These are phyloP conservation scores for Cromileptes altivelis DNA, from an alignment of 2,113 vertebrate species.

Conservation along the genomic window DNA sequence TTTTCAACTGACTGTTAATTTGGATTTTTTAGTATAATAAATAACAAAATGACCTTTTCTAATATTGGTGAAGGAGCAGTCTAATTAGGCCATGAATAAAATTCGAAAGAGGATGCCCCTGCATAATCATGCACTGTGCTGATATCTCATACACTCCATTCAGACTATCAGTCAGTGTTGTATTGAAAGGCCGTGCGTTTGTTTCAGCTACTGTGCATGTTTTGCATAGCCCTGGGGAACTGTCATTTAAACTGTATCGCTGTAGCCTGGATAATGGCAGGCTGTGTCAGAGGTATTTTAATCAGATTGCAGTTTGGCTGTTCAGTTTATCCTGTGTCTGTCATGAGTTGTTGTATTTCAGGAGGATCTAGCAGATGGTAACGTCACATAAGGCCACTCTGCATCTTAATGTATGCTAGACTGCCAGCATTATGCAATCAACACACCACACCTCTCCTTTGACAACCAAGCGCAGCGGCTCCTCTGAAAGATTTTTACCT, in stretches of 20 bases:
- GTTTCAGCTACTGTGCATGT: neutral
- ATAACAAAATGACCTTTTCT: neutral
- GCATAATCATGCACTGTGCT: neutral
- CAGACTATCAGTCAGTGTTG: neutral
- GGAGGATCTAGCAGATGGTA: neutral
- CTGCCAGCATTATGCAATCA: constrained; percentile 11
- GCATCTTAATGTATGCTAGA: constrained; percentile 1
- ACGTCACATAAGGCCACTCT: neutral
- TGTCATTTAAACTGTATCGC: neutral
- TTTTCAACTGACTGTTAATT: neutral
- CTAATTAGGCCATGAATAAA: neutral
- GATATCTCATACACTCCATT: neutral
- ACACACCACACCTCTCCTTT: neutral
- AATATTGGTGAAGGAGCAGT: neutral
- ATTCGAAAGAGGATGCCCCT: neutral
- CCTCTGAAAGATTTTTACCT: neutral
- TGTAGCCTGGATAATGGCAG: neutral
- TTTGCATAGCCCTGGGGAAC: neutral
- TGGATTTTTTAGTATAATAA: neutral
- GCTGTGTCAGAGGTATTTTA: neutral
- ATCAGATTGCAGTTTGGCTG: neutral
- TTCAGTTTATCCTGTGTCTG: neutral
- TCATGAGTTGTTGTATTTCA: neutral
- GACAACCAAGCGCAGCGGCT: neutral
- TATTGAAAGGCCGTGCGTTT: neutral